Evolutionary conservation across 2,797 vertebrate genomes (phyloP), one percentile per base, ranked within the genome.

Genomic region (Tenualosa ilisha): DNA sequence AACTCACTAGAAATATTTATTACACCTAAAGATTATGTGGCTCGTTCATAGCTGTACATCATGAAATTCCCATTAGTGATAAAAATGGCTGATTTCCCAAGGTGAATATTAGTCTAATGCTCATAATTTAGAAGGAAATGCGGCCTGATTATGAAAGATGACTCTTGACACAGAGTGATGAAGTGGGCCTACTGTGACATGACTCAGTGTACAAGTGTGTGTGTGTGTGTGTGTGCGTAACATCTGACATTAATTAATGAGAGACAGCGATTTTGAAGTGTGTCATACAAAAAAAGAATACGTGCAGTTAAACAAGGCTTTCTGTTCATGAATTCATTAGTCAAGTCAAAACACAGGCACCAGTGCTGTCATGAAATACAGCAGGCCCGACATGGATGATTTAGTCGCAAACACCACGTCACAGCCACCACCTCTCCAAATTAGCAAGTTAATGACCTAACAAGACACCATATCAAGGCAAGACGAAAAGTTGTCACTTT

Each of bases 191-290:
- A 75, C 37, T 20, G 68, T 75, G 68, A 20, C 40, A 20, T 20
- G 37, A 37, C 13, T 75, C 68, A 43, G 20, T 37, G 65, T 26
- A 26, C 37, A 26, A 63, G 84, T 84, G 85, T 81, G 15, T 72
- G 24, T 68, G 13, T 68, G 24, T 68, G 65, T 37, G 63, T 26
- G 65, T 72, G 65, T 75, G 84, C 82, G 83, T 81, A 86, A 87
- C 54, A 82, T 82, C 86, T 87, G 59, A 82, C 37, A 85, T 88
- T n/a, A 81, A 89, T 86, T 83, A 88, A 56, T 22, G 51, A 75
- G 81, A 86, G 43, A 59, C 84, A 61, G 40, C 81, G 40, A 85
- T 86, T 84, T 81, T 82, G 83, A 90, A 37, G 49, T n/a, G 37
- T 59, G 56, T 24, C 53, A 81, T 85, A 51, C 46, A 4, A 46